Conservation (phyloP, 2,113 vertebrate genomes). For the Baryphthengus martii region DNA sequence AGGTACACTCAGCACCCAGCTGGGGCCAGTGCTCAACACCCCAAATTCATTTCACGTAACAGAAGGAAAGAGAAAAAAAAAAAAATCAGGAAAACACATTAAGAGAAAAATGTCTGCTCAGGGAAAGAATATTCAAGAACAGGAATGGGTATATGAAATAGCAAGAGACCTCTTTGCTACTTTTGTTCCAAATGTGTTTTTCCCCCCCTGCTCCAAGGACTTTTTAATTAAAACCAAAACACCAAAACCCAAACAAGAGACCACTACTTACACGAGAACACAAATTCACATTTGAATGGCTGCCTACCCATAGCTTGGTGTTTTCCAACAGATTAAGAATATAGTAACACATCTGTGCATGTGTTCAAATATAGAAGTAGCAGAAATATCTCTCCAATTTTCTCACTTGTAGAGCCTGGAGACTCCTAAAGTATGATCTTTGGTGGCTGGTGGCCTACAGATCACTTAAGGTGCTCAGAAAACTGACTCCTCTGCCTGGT, state of each 20-base stretch:
- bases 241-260: background rate
- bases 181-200: background rate
- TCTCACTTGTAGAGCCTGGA: background rate
- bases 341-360: constrained; percentile 17
- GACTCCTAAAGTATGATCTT: constrained; percentile 27
- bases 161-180: background rate
- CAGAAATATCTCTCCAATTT: constrained; percentile 36
- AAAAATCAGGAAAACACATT: background rate
- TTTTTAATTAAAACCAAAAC: background rate
- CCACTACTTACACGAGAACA: background rate
- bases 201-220: background rate
- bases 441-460: constrained; percentile 8
- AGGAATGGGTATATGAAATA: background rate
- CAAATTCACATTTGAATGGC: background rate
- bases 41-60: constrained; percentile 41
- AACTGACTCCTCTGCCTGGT: background rate
- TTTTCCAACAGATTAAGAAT: constrained; percentile 7
- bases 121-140: background rate
- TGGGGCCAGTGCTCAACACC: constrained; percentile 44
- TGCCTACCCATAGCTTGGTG: constrained; percentile 10
- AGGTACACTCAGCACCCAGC: background rate
- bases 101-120: background rate
- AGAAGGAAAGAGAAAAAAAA: background rate
- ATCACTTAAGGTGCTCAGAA: background rate
- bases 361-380: constrained; percentile 2